Conservation (phyloP, 64 coral and sea anemone species). For the Montipora sp. region DNA sequence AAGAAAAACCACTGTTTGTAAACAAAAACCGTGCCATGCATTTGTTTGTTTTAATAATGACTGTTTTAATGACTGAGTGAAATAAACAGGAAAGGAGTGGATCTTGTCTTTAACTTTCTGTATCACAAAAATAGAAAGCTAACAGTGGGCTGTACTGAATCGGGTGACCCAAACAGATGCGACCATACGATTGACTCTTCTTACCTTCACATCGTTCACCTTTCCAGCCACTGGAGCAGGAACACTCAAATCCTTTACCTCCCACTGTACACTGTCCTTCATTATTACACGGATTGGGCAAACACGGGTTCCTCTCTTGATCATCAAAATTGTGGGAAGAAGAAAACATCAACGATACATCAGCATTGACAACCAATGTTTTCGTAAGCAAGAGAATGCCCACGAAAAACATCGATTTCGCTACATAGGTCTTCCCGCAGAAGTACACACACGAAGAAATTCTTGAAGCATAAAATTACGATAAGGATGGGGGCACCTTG, state of each 20-base stretch:
- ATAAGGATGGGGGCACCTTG: background rate
- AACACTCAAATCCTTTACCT: slow-evolving; percentile 68
- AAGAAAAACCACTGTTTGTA: no score
- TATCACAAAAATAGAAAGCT: background rate
- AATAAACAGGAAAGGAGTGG: no score
- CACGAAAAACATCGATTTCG: slow-evolving; percentile 43
- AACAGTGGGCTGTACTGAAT: background rate
- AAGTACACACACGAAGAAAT: background rate
- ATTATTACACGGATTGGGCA: slow-evolving; percentile 74
- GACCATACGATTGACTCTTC: background rate
- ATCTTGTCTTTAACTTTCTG: background rate
- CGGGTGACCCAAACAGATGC: background rate
- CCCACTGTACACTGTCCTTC: slow-evolving; percentile 69
- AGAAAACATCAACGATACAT: slow-evolving; percentile 42
- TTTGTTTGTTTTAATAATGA: background rate
- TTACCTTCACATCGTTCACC: slow-evolving; percentile 87
- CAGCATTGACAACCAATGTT: slow-evolving; percentile 27
- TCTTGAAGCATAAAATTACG: slow-evolving; percentile 35
- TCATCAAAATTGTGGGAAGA: slow-evolving; percentile 9
- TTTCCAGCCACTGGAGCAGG: slow-evolving; percentile 71
- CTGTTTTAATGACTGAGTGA: no score
- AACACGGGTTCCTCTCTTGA: slow-evolving; percentile 60
- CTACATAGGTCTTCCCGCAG: slow-evolving; percentile 29
- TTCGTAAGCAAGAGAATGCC: slow-evolving; percentile 42
- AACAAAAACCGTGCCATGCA: background rate